A percentile compares a stretch with the other conserved stretches of the same genome.
Evolutionary conservation across 2,888 invertebrate species (phyloP).

Genomic region (Drosophila stalkeri): DNA sequence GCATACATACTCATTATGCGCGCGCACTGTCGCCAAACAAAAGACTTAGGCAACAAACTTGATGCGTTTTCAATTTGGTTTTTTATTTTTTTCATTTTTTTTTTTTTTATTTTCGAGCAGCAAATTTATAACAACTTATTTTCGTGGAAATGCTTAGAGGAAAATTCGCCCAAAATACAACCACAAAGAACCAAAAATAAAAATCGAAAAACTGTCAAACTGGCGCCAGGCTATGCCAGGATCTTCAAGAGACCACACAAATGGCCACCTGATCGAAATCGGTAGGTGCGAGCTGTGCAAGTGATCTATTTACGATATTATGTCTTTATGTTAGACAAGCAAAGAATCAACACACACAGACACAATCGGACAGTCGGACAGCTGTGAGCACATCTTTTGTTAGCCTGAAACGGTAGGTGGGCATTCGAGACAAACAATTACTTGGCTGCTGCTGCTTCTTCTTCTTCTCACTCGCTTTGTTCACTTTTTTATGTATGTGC

Average conservation of each 20-base stretch:
- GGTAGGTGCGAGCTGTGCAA: constrained; percentile 70
- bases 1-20: constrained; percentile 47
- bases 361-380: constrained; percentile 27
- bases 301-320: constrained; percentile 79
- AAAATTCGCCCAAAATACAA: constrained; percentile 28
- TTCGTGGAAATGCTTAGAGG: constrained; percentile 40
- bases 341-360: constrained; percentile 48
- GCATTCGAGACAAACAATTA: constrained; percentile 47
- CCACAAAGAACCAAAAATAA: constrained; percentile 40
- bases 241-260: constrained; percentile 58
- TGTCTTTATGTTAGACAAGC: constrained; percentile 69
- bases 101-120: constrained; percentile 5
- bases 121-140: constrained; percentile 47
- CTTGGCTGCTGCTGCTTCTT: constrained; percentile 16
- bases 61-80: constrained; percentile 9
- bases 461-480: constrained; percentile 8
- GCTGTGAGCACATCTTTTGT: constrained; percentile 54
- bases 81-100: constrained; percentile 10
- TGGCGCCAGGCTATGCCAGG: constrained; percentile 66
- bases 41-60: constrained; percentile 67
- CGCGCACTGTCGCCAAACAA: constrained; percentile 47
- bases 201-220: constrained; percentile 56
- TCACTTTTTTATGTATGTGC: constrained; percentile 9
- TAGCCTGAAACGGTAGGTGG: constrained; percentile 55
- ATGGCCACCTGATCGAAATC: constrained; percentile 36